Base-by-base conservation (phyloP, 92 coral and sea anemone genomes). In the Palythoa heliodiscus region DNA sequence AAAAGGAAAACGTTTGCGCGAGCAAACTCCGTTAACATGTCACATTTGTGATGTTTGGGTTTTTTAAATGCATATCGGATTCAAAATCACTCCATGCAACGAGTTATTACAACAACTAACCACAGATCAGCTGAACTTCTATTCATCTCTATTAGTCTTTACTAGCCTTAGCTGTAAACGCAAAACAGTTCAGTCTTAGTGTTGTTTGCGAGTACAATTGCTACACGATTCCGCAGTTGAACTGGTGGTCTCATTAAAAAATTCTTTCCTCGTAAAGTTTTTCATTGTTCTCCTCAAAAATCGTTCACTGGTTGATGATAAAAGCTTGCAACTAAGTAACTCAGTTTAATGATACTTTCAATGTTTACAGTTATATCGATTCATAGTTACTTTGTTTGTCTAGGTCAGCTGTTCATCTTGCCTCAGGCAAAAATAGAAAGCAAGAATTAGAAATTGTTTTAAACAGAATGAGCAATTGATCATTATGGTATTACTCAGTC, bases 51-150 rank as follows among this genome's bases (percentile, higher is more conserved):
- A 43, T 43, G 50, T 43, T 43, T 43, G 50, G 4, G 50, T 43
- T 6, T 43, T 43, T 43, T 7, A 43, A 43, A 43, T 43, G 9
- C 50, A 43, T 43, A 43, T 43, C 50, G 50, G 50, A 43, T 43
- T 43, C 9, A 8, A 5, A 43, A 43, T 43, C 50, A 43, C 50
- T 43, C 9, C 7, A 43, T 5, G 50, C 50, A 43, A 43, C 4
- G 70, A 77, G 82, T 57, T 77, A 77, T 43, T 77, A 77, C 15
- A 77, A 77, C 82, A 35, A 35, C 52, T 25, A 39, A 77, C 47
- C 52, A 48, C 67, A 60, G 35, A 75, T 75, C 63, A 54, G 50
- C 55, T 57, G 10, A 17, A 22, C 68, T 25, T 77, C 55, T 70
- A 77, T 77, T 77, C 82, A 77, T 13, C 24, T 6, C 19, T 77